Base-by-base conservation (phyloP, 2,797 vertebrate genomes). In the Acanthornis magna region DNA sequence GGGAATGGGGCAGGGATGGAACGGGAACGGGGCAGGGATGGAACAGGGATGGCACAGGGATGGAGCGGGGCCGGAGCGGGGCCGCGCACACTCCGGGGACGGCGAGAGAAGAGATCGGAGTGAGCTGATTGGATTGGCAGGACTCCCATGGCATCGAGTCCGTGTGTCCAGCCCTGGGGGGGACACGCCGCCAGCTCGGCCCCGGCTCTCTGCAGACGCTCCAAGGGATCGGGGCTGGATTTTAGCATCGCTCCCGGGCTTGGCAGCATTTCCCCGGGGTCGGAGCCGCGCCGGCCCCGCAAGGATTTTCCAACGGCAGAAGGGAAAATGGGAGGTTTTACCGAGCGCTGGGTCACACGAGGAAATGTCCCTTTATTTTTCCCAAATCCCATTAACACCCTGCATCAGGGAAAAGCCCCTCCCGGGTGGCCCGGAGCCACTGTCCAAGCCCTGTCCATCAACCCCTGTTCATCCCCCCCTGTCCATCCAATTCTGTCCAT, bases 51-150 rank as follows among this genome's bases (percentile, higher is more conserved):
- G 29, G 48, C 25, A 0, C 32, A 17, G 90, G 45, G 68, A 55
- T 76, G 58, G 68, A n/a, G n/a, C n/a, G n/a, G n/a, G n/a, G n/a
- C n/a, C n/a, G n/a, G n/a, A n/a, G n/a, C n/a, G n/a, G n/a, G 85
- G 77, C 75, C 58, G 11, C 1, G 11, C 62, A n/a, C 63, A 77
- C 2, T 5, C 11, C 22, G 27, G 51, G 91, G 40, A 77, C 36
- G 11, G 74, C 6, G 57, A 61, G 50, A 61, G 68, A 63, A 88
- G 87, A 36, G 78, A 60, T 55, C 58, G 79, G 62, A 94, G 80
- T 94, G 96, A 97, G 94, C 96, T 95, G 96, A 96, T 97, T 96
- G 95, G 79, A 91, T 95, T 95, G 93, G 96, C 95, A 91, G 91
- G 94, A 13, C 92, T 94, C 91, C 92, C 91, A 89, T 90, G 85